Conservation (phyloP, 2,888 invertebrate genomes). For the Ditula angustiorana region DNA sequence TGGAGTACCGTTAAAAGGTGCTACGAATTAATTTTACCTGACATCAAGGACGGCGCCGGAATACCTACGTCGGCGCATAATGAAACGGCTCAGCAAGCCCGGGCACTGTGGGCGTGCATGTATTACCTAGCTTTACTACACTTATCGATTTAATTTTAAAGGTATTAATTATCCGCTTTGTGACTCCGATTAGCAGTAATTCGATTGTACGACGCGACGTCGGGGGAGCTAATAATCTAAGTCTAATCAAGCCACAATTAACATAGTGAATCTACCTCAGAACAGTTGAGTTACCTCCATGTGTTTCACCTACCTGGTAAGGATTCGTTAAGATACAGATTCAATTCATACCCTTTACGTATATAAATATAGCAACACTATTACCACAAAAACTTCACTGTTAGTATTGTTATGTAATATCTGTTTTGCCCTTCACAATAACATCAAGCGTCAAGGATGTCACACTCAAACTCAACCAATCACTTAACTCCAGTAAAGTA, state of each 20-base stretch:
- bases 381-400: too few species aligned
- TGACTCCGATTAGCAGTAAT: neutral
- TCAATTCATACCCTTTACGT: too few species aligned
- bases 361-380: too few species aligned
- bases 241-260: too few species aligned
- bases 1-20: constrained; percentile 73
- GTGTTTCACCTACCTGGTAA: too few species aligned
- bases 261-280: too few species aligned
- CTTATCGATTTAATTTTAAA: constrained; percentile 5
- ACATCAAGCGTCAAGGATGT: too few species aligned
- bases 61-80: constrained; percentile 71
- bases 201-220: neutral
- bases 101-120: constrained; percentile 26
- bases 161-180: constrained; percentile 6
- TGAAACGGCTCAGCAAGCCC: constrained; percentile 67
- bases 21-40: constrained; percentile 79
- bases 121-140: constrained; percentile 23
- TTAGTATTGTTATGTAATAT: too few species aligned
- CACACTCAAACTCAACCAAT: too few species aligned
- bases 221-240: too few species aligned
- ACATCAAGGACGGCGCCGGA: constrained; percentile 70
- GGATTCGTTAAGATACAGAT: too few species aligned
- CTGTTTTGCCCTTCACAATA: neutral
- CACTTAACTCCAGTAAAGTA: neutral
- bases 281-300: too few species aligned